Evolutionary conservation across 2,113 vertebrate genomes (phyloP).

Genomic region (Ctenomys sociabilis): DNA sequence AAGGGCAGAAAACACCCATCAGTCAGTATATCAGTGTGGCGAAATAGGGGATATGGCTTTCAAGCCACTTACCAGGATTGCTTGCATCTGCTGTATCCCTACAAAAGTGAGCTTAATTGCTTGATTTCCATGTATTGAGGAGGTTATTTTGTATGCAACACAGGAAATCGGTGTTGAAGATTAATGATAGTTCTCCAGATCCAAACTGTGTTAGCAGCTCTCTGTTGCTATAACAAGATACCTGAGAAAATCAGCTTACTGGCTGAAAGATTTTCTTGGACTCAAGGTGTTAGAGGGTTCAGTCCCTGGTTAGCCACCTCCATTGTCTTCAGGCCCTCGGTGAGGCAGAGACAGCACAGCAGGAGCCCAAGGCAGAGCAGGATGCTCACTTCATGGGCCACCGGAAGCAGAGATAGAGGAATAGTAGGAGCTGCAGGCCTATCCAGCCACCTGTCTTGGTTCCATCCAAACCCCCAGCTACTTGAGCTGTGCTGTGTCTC

Average conservation of each 20-base stretch:
- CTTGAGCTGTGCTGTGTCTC: neutral
- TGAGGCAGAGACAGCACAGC: neutral
- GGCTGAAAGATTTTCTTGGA: neutral
- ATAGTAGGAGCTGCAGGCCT: no score
- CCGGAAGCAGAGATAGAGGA: neutral
- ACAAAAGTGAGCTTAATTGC: neutral
- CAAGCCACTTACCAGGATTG: neutral
- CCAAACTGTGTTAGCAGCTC: neutral
- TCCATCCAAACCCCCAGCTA: no score
- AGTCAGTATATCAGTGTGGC: no score
- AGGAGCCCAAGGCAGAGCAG: neutral
- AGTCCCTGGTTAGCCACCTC: neutral
- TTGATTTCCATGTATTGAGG: neutral
- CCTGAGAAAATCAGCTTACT: neutral
- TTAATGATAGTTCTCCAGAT: neutral
- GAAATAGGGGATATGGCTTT: neutral
- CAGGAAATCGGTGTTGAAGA: neutral
- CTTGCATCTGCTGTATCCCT: fast-evolving
- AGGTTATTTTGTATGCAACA: neutral
- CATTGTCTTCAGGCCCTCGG: neutral
- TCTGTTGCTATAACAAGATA: neutral
- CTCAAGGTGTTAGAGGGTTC: neutral
- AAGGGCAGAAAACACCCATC: neutral
- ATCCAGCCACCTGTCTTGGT: neutral
- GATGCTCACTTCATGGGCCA: neutral